phyloP scores from a whole-genome alignment of 2,888 invertebrate genomes.

The Strigamia maritima region DNA sequence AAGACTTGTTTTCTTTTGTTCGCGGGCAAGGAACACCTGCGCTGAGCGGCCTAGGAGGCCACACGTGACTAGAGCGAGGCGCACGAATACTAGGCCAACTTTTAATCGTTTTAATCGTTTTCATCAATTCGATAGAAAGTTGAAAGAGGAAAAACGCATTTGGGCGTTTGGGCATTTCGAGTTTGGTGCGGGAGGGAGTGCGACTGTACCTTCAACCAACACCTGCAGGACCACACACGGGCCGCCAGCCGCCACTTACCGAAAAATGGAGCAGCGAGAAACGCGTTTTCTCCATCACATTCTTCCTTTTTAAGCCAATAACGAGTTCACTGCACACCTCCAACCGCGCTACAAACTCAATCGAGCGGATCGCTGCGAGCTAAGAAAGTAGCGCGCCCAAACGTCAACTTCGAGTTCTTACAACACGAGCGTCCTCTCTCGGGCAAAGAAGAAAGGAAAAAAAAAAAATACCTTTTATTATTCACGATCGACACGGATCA shows the following conservation, averaged over 20 bases:
- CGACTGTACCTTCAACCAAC: too few species aligned
- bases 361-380: constrained; percentile 22
- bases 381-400: constrained; percentile 22
- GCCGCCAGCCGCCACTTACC: neutral
- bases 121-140: too few species aligned
- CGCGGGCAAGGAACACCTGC: neutral
- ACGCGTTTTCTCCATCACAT: constrained; percentile 7
- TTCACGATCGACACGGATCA: constrained; percentile 19
- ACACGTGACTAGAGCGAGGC: too few species aligned
- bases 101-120: neutral
- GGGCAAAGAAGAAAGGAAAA: neutral
- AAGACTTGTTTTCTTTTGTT: neutral
- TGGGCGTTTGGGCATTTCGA: too few species aligned
- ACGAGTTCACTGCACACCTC: constrained; percentile 23
- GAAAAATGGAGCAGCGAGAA: neutral
- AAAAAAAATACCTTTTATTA: neutral
- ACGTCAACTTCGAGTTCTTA: neutral
- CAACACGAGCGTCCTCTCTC: neutral
- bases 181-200: too few species aligned
- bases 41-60: too few species aligned
- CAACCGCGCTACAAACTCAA: constrained; percentile 11
- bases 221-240: neutral
- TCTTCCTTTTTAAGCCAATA: neutral
- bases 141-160: neutral
- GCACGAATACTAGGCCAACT: too few species aligned